Percentiles rank a stretch among this genome's conserved stretches.
Evolutionary conservation across 1,140 invertebrate genomes (phyloP).

Genomic region (Penaeus japonicus): DNA sequence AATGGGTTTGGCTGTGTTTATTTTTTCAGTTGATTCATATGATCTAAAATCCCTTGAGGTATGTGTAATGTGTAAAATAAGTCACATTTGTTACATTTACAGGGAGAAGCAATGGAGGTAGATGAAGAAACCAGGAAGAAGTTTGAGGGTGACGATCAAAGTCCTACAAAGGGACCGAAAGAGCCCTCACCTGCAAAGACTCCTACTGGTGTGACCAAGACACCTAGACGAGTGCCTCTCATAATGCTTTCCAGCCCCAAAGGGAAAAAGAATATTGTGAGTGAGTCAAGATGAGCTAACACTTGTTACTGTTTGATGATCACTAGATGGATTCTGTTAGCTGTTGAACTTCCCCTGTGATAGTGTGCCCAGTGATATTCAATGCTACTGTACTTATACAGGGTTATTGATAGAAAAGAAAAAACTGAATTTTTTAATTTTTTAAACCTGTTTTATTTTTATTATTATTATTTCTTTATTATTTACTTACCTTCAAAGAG

Average conservation of each 20-base stretch:
- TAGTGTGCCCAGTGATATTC: no score
- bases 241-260: constrained; percentile 58
- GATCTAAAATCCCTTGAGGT: not conserved
- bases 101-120: constrained; percentile 1
- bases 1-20: no score
- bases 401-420: no score
- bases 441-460: no score
- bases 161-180: not conserved
- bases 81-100: not conserved
- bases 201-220: constrained; percentile 65
- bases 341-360: no score
- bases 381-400: no score
- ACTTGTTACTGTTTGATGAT: no score
- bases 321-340: no score
- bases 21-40: no score
- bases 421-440: no score
- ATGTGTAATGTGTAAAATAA: not conserved
- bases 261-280: constrained; percentile 36
- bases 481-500: no score
- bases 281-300: constrained; percentile 23
- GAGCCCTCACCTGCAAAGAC: constrained; percentile 52
- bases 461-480: no score
- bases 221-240: constrained; percentile 71
- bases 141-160: constrained; percentile 29
- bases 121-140: constrained; percentile 27